Evolutionary conservation across 2,797 vertebrate genomes (phyloP).

Genomic region (Sebastes alutus): DNA sequence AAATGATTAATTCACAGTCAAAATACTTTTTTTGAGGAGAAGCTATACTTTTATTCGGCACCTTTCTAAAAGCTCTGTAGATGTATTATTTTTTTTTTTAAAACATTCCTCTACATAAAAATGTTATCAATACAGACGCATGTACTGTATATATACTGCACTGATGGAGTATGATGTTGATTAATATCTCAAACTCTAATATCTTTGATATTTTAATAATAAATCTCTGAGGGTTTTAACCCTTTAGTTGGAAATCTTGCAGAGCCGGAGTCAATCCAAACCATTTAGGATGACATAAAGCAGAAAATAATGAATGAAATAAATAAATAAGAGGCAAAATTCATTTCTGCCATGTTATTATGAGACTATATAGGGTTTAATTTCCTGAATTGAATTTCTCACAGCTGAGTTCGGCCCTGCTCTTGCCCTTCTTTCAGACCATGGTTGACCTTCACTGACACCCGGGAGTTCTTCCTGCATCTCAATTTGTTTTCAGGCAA

Average conservation of each 20-base stretch:
- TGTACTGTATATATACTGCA: not conserved
- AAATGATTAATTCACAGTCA: too few species aligned
- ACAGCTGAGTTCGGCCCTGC: not conserved
- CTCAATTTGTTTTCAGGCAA: not conserved
- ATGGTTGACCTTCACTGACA: not conserved
- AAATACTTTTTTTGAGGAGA: too few species aligned
- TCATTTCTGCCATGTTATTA: not conserved
- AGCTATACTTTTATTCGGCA: too few species aligned
- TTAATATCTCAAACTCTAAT: not conserved
- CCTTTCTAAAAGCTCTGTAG: too few species aligned
- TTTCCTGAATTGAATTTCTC: constrained; percentile 17
- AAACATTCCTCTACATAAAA: too few species aligned
- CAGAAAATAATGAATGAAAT: not conserved
- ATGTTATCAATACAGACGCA: not conserved
- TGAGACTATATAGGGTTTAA: not conserved
- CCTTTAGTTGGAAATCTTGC: not conserved
- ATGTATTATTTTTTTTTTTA: too few species aligned
- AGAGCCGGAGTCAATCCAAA: not conserved
- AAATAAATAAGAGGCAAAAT: not conserved
- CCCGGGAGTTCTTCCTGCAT: not conserved
- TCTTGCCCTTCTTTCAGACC: not conserved
- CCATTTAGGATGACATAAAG: not conserved
- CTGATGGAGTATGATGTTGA: not conserved
- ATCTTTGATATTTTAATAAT: not conserved
- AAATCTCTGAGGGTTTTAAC: not conserved